A percentile compares a stretch with the other conserved stretches of the same genome.
Conservation (phyloP, 2,797 vertebrate species). For the Luscinia megarhynchos region DNA sequence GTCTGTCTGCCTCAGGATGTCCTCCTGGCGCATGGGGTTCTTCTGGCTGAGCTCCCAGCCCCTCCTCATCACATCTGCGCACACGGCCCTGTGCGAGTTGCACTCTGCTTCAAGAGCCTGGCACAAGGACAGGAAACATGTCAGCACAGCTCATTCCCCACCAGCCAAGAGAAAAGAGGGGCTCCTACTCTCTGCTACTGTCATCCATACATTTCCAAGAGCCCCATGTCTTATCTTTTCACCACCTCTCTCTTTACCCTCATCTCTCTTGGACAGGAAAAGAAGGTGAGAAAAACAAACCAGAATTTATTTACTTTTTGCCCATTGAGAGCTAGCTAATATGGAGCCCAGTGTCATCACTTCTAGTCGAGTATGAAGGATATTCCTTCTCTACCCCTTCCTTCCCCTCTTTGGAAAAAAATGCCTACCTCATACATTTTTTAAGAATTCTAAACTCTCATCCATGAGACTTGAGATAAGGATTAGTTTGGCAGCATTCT, state of each 20-base stretch:
- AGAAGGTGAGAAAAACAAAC: neutral
- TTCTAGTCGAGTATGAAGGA: neutral
- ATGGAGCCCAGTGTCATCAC: neutral
- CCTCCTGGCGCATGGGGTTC: constrained; percentile 43
- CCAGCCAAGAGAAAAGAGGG: neutral
- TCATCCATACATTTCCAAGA: neutral
- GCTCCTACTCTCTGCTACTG: neutral
- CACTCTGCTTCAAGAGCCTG: constrained; percentile 86
- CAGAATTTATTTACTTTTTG: neutral
- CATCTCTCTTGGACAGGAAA: neutral
- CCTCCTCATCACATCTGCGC: constrained; percentile 77
- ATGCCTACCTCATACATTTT: neutral
- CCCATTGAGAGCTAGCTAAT: neutral
- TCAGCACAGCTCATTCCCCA: neutral
- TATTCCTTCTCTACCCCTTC: neutral
- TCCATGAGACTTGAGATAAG: neutral
- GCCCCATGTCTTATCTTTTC: neutral
- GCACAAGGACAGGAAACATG: neutral
- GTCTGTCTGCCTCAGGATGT: constrained; percentile 79
- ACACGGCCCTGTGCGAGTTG: constrained; percentile 80
- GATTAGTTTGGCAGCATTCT: neutral
- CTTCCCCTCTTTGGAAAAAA: neutral
- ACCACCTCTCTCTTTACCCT: neutral
- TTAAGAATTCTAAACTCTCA: neutral
- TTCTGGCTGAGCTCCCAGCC: constrained; percentile 80